Evolutionary conservation across 2,888 invertebrate genomes (phyloP).

Genomic region (Euzetes globulus): DNA sequence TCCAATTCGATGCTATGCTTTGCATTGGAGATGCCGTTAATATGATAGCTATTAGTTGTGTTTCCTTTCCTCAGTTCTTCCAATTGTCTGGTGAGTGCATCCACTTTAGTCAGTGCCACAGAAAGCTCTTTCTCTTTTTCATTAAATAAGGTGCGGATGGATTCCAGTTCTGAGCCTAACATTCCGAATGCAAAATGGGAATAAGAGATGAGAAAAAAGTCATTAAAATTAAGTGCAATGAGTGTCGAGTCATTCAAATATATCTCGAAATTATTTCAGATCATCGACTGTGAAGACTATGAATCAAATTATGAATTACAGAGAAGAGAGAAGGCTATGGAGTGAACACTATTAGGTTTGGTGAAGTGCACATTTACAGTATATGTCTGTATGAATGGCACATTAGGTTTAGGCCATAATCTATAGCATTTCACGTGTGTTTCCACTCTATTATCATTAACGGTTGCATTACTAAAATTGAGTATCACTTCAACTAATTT

Average conservation of each 20-base stretch:
- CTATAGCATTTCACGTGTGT: neutral
- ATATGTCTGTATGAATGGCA: neutral
- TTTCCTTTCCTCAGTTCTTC: slow-evolving; percentile 69
- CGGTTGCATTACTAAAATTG: neutral
- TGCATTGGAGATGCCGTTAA: slow-evolving; percentile 53
- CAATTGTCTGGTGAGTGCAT: slow-evolving; percentile 85
- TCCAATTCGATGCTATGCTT: slow-evolving; percentile 78
- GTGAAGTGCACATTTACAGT: too few species aligned
- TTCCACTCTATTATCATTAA: neutral
- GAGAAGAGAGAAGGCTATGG: neutral
- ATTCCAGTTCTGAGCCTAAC: slow-evolving; percentile 81
- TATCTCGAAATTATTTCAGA: neutral
- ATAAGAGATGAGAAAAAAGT: slow-evolving; percentile 15
- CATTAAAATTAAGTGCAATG: neutral
- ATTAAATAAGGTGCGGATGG: slow-evolving; percentile 89
- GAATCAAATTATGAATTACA: neutral
- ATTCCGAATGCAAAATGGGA: neutral
- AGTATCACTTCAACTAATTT: neutral
- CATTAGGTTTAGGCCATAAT: neutral
- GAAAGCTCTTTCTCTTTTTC: slow-evolving; percentile 95
- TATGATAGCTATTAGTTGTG: slow-evolving; percentile 43
- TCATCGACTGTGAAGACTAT: neutral
- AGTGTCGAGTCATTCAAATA: neutral
- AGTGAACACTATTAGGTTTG: neutral
- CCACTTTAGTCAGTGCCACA: slow-evolving; percentile 93